These are phyloP conservation scores for Calliphora vicina DNA, from an alignment of 1,140 invertebrate genomes.

Conservation along the genomic window DNA sequence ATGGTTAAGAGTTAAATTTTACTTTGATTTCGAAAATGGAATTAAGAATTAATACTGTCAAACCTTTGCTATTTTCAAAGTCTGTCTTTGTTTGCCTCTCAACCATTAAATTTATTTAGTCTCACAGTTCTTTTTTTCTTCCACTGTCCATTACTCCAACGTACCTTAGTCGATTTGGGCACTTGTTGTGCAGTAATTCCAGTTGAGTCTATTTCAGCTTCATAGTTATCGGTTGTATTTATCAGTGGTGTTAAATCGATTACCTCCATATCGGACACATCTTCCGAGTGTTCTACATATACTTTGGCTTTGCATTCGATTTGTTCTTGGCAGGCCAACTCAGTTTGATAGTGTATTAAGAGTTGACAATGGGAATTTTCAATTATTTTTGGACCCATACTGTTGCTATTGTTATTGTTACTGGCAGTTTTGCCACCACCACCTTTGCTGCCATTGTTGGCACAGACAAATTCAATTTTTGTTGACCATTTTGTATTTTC, in stretches of 20 bases:
- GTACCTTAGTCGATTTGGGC: conserved; percentile 57
- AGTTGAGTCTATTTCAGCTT: conserved; percentile 59
- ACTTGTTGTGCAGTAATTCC: conserved; percentile 46
- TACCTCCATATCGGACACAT: conserved; percentile 50
- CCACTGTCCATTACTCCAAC: background rate
- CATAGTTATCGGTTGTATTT: conserved; percentile 63
- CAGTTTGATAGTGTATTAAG: conserved; percentile 65
- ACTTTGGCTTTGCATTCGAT: conserved; percentile 54
- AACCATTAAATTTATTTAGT: background rate
- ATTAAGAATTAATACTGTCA: too few species aligned
- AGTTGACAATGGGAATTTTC: conserved; percentile 64
- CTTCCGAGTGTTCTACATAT: conserved; percentile 46
- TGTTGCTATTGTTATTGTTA: conserved; percentile 43
- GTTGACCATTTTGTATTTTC: conserved; percentile 60
- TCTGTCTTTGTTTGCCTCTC: too few species aligned
- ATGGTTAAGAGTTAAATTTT: too few species aligned
- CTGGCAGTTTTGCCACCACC: too few species aligned
- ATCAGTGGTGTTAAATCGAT: conserved; percentile 65
- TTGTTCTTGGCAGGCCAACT: conserved; percentile 63
- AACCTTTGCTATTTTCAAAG: too few species aligned
- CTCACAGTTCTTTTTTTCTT: too few species aligned
- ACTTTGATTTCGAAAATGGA: too few species aligned
- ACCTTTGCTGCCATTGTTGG: too few species aligned
- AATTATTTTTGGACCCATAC: conserved; percentile 59
- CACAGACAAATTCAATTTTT: conserved; percentile 66